phyloP scores from a whole-genome alignment of 2,113 vertebrate genomes.

The Pica pica region DNA sequence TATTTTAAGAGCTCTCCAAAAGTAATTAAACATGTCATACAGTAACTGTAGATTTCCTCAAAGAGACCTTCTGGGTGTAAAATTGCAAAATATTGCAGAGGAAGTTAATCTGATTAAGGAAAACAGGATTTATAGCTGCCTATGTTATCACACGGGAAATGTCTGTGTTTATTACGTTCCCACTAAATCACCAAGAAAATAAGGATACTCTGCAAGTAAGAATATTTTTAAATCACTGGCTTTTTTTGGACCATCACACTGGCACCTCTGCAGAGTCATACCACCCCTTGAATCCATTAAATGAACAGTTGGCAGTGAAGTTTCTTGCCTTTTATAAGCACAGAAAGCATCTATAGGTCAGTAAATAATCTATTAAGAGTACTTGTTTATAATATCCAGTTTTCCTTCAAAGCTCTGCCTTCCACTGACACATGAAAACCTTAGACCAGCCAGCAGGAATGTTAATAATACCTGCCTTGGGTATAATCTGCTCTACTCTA shows the following conservation, averaged over 20 bases:
- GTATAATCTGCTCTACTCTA: neutral
- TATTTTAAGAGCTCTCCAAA: neutral
- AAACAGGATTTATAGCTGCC: constrained; percentile 11
- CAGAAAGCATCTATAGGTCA: neutral
- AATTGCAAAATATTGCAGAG: neutral
- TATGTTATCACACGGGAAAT: neutral
- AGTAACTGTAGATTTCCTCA: neutral
- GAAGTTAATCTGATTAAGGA: constrained; percentile 18
- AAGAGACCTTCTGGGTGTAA: neutral
- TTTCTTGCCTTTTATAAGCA: neutral
- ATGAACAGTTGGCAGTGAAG: neutral
- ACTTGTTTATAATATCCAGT: neutral
- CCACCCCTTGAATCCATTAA: neutral
- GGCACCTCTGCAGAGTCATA: neutral
- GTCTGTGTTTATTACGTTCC: neutral
- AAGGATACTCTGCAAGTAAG: neutral
- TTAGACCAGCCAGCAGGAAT: neutral
- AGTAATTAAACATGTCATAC: neutral
- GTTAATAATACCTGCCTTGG: neutral
- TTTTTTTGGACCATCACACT: neutral
- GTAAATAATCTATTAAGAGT: neutral
- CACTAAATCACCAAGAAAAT: neutral
- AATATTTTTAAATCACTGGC: neutral
- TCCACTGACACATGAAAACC: neutral
- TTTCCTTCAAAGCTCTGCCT: neutral